Percentiles rank a stretch among this genome's conserved stretches.
These are phyloP conservation scores for Meloidogyne hapla DNA, from an alignment of 1,140 invertebrate genomes.

Conservation along the genomic window DNA sequence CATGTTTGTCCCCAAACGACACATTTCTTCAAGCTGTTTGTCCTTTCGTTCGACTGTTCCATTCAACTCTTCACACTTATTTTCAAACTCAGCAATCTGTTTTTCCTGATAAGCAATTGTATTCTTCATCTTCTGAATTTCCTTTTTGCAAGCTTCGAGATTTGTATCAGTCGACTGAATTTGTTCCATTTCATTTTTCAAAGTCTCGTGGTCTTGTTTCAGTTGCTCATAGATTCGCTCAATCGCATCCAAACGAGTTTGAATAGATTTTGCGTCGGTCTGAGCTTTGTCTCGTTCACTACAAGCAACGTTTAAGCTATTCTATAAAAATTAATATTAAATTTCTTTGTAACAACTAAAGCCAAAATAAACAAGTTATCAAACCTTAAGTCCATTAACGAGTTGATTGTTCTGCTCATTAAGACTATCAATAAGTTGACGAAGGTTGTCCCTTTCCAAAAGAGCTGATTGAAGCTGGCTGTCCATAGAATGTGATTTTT, in stretches of 20 bases:
- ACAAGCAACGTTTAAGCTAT: constrained; percentile 17
- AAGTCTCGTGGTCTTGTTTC: constrained; percentile 31
- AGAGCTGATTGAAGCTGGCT: constrained; percentile 37
- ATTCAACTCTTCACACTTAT: constrained; percentile 26
- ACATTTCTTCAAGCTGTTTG: constrained; percentile 27
- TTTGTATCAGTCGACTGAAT: constrained; percentile 31
- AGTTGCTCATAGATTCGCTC: constrained; percentile 26
- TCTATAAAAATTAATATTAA: constrained; percentile 11
- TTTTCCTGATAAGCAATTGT: constrained; percentile 39
- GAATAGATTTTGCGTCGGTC: constrained; percentile 21
- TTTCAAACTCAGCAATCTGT: constrained; percentile 35
- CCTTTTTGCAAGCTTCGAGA: constrained; percentile 39
- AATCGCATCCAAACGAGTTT: constrained; percentile 21
- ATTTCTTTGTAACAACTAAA: not conserved
- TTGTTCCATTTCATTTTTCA: constrained; percentile 19
- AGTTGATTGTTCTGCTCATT: constrained; percentile 32
- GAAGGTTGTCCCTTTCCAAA: constrained; percentile 43
- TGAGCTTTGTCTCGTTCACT: constrained; percentile 31
- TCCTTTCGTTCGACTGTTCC: constrained; percentile 29
- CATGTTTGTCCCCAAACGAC: constrained; percentile 26
- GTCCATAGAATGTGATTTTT: constrained; percentile 29
- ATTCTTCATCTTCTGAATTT: constrained; percentile 38
- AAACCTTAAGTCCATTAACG: constrained; percentile 30
- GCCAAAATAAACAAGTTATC: not conserved
- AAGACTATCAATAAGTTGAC: constrained; percentile 33